Conservation (phyloP, 2,797 vertebrate genomes). For the Eulemur mongoz region DNA sequence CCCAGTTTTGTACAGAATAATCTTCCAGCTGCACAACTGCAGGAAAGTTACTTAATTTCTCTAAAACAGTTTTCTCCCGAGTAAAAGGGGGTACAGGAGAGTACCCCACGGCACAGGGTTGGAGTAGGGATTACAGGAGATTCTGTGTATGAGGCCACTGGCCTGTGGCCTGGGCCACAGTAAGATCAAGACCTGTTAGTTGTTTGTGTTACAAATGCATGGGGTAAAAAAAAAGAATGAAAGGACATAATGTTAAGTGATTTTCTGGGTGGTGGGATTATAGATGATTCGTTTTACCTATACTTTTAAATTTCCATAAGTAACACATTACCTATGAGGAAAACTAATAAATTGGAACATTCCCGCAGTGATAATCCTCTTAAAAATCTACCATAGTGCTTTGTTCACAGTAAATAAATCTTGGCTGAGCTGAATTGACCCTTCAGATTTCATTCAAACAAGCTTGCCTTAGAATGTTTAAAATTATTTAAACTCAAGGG, state of each 20-base stretch:
- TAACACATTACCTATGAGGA: background rate
- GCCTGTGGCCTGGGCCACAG: background rate
- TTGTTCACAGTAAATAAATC: background rate
- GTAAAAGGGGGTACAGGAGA: background rate
- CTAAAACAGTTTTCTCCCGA: background rate
- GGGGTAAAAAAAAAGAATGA: background rate
- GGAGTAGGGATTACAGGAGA: background rate
- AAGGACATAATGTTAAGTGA: background rate
- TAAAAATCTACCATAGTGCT: background rate
- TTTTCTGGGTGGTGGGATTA: background rate
- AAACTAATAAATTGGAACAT: background rate
- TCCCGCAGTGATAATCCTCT: background rate
- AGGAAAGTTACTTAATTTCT: background rate
- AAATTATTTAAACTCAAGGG: constrained; percentile 17
- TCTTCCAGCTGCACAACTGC: background rate
- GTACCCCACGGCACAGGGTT: too few relatives aligned
- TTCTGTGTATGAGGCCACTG: background rate
- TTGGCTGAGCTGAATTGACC: background rate
- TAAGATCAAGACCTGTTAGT: background rate
- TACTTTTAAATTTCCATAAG: background rate
- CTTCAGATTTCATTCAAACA: constrained; percentile 13
- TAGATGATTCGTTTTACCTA: background rate
- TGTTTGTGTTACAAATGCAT: background rate
- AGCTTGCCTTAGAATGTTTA: background rate
- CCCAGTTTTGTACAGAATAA: background rate